Evolutionary conservation across 2,888 invertebrate genomes (phyloP), one percentile per base, ranked within the genome.

Genomic region (Rosalia funebris): DNA sequence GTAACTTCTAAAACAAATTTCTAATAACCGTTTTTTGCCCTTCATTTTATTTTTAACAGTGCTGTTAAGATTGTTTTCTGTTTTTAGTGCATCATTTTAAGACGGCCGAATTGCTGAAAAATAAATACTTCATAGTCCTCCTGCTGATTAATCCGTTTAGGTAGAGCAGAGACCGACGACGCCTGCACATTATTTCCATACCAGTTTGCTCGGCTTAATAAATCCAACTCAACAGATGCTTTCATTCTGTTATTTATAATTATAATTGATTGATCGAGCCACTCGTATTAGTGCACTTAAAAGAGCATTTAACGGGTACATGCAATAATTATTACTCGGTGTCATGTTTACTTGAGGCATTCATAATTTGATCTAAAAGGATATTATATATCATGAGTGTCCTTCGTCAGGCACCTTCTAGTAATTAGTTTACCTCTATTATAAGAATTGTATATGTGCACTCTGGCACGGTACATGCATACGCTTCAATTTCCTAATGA

Each of bases 401-500:
- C 57, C 57, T 57, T 57, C 46, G 39, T n/a, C 46, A 32, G 17
- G 15, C 55, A 36, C 39, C 39, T 57, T 57, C 57, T 16, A 57
- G 46, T 34, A 41, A 31, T 16, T 53, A 53, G 42, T 53, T 53
- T 25, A 39, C 50, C 39, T 47, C 32, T 16, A 32, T 34, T 36
- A 32, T 47, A 48, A 39, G 47, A 57, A 39, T 44, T 50, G 57
- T 48, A 60, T 52, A 47, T 32, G 48, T 42, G 34, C 54, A 53
- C 25, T 25, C 10, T 34, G 34, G 5, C 34, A 5, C 11, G 11
- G 10, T 10, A 34, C 34, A 5, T 34, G 34, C 34, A 14, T 47
- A 58, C 39, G 42, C 50, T 45, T 54, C 55, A 57, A 62, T 60
- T 59, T 54, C 63, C 60, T 68, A 65, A 70, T 65, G 68, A 52